Percentiles rank a stretch among this genome's conserved stretches.
These are phyloP conservation scores for Emmelina monodactyla DNA, from an alignment of 2,888 invertebrate species.

Conservation along the genomic window DNA sequence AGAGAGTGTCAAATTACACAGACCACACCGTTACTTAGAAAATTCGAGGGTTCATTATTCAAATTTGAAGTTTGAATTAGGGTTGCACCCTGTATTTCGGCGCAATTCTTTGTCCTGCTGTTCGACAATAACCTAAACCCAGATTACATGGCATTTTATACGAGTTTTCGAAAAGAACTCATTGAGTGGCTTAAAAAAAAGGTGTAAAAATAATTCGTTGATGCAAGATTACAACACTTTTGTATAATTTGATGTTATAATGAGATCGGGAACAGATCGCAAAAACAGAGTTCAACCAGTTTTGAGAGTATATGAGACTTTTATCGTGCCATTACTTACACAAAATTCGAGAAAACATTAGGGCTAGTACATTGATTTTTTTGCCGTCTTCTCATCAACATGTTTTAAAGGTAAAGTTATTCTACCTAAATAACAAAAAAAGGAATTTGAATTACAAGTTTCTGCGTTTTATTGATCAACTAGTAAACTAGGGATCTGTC, in stretches of 20 bases:
- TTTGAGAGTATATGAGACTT: no score
- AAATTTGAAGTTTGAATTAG: constrained; percentile 31
- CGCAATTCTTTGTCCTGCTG: constrained; percentile 17
- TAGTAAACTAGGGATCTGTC: no score
- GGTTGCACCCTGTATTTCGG: constrained; percentile 23
- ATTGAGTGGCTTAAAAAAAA: constrained; percentile 2
- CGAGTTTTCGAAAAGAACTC: constrained; percentile 1
- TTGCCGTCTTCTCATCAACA: no score
- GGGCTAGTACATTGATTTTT: no score
- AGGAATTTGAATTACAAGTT: no score
- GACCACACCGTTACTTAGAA: constrained; percentile 34
- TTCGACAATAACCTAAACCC: constrained; percentile 25
- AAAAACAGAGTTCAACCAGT: no score
- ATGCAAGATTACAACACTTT: constrained; percentile 1
- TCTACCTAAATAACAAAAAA: no score
- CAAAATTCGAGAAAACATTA: no score
- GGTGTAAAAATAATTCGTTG: constrained; percentile 1
- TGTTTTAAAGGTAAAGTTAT: no score
- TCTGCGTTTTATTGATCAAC: no score
- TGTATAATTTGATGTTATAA: not conserved
- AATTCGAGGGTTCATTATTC: constrained; percentile 30
- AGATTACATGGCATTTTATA: constrained; percentile 32
- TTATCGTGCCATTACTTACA: no score
- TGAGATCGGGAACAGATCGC: no score
- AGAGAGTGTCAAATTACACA: constrained; percentile 40